A percentile compares a stretch with the other conserved stretches of the same genome.
phyloP scores from a whole-genome alignment of 2,888 invertebrate genomes.

The Acleris laterana region DNA sequence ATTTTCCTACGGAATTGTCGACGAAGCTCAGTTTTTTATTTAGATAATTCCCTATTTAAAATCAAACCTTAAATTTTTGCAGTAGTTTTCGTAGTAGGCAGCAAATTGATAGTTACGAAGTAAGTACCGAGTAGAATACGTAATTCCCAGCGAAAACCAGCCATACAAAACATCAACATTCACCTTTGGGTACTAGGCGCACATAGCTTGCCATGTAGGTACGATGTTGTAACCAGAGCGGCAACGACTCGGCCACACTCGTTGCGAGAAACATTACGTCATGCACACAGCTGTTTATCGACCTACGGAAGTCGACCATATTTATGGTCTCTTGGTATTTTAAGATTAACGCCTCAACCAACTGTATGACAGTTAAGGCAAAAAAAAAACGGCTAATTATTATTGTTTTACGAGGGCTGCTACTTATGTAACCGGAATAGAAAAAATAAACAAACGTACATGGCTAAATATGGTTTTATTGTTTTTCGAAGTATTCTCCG shows the following conservation, averaged over 20 bases:
- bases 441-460: too few relatives aligned
- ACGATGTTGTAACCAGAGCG: conserved; percentile 35
- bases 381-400: neutral
- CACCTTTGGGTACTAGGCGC: conserved; percentile 29
- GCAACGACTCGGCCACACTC: conserved; percentile 24
- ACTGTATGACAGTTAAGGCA: neutral
- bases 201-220: conserved; percentile 31
- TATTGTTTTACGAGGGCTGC: neutral
- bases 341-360: neutral
- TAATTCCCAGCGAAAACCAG: conserved; percentile 30
- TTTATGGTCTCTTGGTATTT: conserved; percentile 54
- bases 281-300: conserved; percentile 59
- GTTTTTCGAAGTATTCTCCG: too few relatives aligned
- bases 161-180: conserved; percentile 33
- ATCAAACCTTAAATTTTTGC: neutral
- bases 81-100: neutral
- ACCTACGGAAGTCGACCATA: conserved; percentile 53
- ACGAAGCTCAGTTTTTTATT: too few relatives aligned
- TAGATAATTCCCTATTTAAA: too few relatives aligned
- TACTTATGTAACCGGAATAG: too few relatives aligned
- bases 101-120: neutral
- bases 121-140: neutral
- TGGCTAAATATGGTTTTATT: too few relatives aligned
- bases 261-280: conserved; percentile 40
- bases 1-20: too few relatives aligned